phyloP scores from a whole-genome alignment of 2,888 invertebrate genomes.

The Sarcophaga variegata region DNA sequence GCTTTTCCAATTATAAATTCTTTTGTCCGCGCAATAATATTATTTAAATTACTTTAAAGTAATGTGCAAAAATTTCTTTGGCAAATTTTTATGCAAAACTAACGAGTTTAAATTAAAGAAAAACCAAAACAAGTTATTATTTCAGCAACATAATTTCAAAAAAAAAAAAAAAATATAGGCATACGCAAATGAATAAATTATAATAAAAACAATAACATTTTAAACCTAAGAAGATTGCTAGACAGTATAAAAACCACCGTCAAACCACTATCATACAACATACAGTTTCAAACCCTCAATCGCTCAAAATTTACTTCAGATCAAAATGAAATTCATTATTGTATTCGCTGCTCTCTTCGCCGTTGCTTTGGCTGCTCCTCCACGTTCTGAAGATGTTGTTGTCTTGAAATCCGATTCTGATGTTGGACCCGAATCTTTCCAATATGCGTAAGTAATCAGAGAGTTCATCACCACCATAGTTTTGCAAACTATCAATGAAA shows the following conservation, averaged over 20 bases:
- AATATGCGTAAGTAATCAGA: constrained; percentile 83
- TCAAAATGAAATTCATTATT: constrained; percentile 63
- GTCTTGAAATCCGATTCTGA: constrained; percentile 84
- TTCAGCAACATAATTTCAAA: too few relatives aligned
- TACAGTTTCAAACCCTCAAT: too few relatives aligned
- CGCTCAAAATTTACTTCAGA: background rate
- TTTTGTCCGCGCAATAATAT: too few relatives aligned
- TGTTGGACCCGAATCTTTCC: constrained; percentile 76
- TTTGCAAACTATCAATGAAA: background rate
- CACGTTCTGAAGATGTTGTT: constrained; percentile 81
- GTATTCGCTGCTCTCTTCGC: constrained; percentile 75
- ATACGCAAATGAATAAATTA: background rate
- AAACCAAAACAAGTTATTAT: too few relatives aligned
- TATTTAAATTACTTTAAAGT: too few relatives aligned
- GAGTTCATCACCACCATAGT: too few relatives aligned
- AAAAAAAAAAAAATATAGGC: too few relatives aligned
- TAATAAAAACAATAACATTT: background rate
- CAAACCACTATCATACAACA: too few relatives aligned
- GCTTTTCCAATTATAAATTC: too few relatives aligned
- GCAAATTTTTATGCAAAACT: too few relatives aligned
- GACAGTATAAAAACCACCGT: background rate
- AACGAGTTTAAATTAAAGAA: too few relatives aligned
- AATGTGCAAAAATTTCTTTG: too few relatives aligned
- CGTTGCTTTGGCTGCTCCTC: constrained; percentile 72
- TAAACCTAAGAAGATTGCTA: background rate